Evolutionary conservation across 2,888 invertebrate species (phyloP).

Genomic region (Nemapogon koenigi): DNA sequence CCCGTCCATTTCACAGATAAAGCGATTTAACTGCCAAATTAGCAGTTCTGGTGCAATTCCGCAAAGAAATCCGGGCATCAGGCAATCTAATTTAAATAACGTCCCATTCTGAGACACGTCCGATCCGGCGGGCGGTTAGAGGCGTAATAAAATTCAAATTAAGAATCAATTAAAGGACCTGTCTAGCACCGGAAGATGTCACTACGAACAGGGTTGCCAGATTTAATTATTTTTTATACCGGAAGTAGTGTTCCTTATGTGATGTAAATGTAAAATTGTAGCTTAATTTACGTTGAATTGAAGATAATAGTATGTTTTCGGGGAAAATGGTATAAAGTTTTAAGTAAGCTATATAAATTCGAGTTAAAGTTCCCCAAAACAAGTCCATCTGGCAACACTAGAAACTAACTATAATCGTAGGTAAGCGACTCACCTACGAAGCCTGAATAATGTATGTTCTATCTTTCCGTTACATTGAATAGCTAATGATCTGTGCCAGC

Average conservation of each 20-base stretch:
- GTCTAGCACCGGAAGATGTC: conserved; percentile 21
- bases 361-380: too few relatives aligned
- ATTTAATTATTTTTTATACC: too few relatives aligned
- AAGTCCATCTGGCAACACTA: conserved; percentile 25
- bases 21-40: conserved; percentile 12
- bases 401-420: conserved; percentile 16
- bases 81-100: conserved; percentile 31
- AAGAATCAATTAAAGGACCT: conserved; percentile 30
- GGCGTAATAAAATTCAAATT: conserved; percentile 27
- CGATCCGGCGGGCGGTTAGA: conserved; percentile 14
- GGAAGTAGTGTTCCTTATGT: too few relatives aligned
- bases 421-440: conserved; percentile 20
- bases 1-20: conserved; percentile 6
- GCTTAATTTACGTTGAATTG: too few relatives aligned
- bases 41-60: conserved; percentile 13
- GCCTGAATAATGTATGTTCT: conserved; percentile 15
- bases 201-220: conserved; percentile 1
- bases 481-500: conserved; percentile 38
- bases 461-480: conserved; percentile 54
- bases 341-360: too few relatives aligned
- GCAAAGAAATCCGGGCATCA: conserved; percentile 14
- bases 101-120: conserved; percentile 16
- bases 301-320: too few relatives aligned
- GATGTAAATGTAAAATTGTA: too few relatives aligned
- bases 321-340: too few relatives aligned